Conservation (phyloP, 2,888 invertebrate species). For the Synanthedon myopaeformis region DNA sequence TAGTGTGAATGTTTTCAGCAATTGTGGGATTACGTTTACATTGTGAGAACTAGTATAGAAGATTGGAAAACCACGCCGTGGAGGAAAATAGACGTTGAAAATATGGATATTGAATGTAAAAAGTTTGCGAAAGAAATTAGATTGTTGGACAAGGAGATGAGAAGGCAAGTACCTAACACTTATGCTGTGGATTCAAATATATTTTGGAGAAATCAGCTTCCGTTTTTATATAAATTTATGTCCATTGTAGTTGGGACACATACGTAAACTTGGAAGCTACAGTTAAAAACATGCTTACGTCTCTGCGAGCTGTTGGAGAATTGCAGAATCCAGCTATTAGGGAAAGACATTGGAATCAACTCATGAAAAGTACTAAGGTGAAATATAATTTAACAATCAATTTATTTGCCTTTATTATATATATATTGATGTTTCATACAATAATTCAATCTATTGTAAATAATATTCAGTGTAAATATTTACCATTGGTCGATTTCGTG, state of each 20-base stretch:
- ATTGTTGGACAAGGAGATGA: slow-evolving; percentile 94
- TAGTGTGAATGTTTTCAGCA: slow-evolving; percentile 65
- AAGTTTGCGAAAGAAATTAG: slow-evolving; percentile 96
- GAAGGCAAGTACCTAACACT: slow-evolving; percentile 56
- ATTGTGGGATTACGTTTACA: slow-evolving; percentile 95
- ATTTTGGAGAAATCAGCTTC: no score
- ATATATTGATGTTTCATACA: slow-evolving; percentile 6
- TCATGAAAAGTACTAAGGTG: slow-evolving; percentile 96
- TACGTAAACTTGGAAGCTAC: slow-evolving; percentile 89
- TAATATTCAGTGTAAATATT: slow-evolving; percentile 29
- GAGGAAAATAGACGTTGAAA: slow-evolving; percentile 97
- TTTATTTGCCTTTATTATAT: slow-evolving; percentile 8
- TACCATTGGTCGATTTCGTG: slow-evolving; percentile 15
- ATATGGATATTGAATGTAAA: slow-evolving; percentile 98
- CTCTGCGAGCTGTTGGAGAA: slow-evolving; percentile 93
- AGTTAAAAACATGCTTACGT: slow-evolving; percentile 96
- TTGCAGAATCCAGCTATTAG: slow-evolving; percentile 96
- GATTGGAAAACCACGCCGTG: slow-evolving; percentile 98
- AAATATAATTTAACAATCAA: slow-evolving; percentile 7
- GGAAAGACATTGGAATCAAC: slow-evolving; percentile 96
- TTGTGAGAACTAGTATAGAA: slow-evolving; percentile 91
- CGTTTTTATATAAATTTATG: neutral
- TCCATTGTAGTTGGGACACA: slow-evolving; percentile 81
- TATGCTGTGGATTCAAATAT: neutral
- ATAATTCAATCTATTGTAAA: slow-evolving; percentile 20